Base-by-base conservation (phyloP, 2,888 invertebrate genomes). In the Lycophotia porphyrea region DNA sequence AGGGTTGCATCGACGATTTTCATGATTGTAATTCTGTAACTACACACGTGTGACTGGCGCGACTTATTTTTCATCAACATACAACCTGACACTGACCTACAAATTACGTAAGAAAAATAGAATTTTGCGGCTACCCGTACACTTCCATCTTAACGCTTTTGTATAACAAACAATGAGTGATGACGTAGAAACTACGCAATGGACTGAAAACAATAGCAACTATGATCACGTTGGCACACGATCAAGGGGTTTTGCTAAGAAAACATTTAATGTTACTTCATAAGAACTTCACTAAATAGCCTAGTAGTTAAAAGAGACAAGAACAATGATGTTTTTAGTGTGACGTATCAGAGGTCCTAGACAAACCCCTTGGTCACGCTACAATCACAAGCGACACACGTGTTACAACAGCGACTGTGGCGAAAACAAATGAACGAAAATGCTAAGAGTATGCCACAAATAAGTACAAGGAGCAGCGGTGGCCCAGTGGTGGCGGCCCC, bases 191-290 rank as follows among this genome's bases (percentile, higher is more conserved):
- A 72, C 63, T 68, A 44, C 49, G 52, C 79, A 78, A 75, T 83
- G 77, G 27, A 77, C 52, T 72, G 61, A 65, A 78, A 80, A 79
- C 84, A 85, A 80, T 74, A 78, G 61, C 77, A 63, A 63, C 63
- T 73, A 61, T 84, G 81, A 76, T 85, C 84, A 85, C 73, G 44
- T 86, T 86, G 85, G 85, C 85, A 80, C 68, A 70, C 65, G 84
- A 86, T 86, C 85, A 86, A 85, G 75, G 76, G 61, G 47, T 55
- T 76, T 68, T 58, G 64, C 58, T 67, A 67, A 39, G 64, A 85
- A 80, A 85, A 85, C 63, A 83, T 80, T 85, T 68, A 71, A 74
- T 79, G 73, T 79, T 76, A 69, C 74, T 80, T 78, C 71, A 78
- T 84, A 78, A 21, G 11, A 64, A 85, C 18, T 69, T 34, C 81